Conservation (phyloP, 2,797 vertebrate species). For the Sandelia bainsii region DNA sequence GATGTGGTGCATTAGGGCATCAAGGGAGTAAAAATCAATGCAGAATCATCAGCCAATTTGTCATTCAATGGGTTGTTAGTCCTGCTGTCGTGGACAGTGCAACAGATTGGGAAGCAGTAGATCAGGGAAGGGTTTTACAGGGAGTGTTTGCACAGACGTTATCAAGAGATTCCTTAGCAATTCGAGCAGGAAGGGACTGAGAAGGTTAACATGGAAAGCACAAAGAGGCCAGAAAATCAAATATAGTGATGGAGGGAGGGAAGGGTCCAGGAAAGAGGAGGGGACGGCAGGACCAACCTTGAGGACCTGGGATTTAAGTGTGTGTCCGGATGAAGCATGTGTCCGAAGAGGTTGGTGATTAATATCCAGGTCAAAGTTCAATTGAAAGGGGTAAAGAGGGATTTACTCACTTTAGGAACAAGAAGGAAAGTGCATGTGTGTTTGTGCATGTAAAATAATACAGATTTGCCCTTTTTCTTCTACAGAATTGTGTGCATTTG, state of each 20-base stretch:
- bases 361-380: slow-evolving; percentile 57
- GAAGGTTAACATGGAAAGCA: slow-evolving; percentile 37
- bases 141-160: slow-evolving; percentile 1
- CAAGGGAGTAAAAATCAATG: slow-evolving; percentile 38
- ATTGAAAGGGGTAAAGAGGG: slow-evolving; percentile 66
- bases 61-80: slow-evolving; percentile 52
- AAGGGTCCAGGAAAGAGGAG: slow-evolving; percentile 12
- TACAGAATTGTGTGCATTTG: background rate
- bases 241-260: background rate
- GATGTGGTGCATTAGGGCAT: slow-evolving; percentile 24
- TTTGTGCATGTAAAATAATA: background rate
- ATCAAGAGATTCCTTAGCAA: slow-evolving; percentile 1
- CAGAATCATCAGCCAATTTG: slow-evolving; percentile 54
- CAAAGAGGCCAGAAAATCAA: slow-evolving; percentile 4
- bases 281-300: slow-evolving; percentile 77
- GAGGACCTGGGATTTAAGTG: slow-evolving; percentile 77
- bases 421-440: slow-evolving; percentile 7
- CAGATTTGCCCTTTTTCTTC: background rate
- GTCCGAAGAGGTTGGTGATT: slow-evolving; percentile 59
- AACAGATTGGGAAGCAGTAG: slow-evolving; percentile 4
- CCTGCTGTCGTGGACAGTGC: slow-evolving; percentile 38
- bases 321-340: slow-evolving; percentile 53
- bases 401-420: slow-evolving; percentile 63
- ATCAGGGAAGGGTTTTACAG: background rate
- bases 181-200: slow-evolving; percentile 7